phyloP scores from a whole-genome alignment of 2,888 invertebrate genomes.

The Drosophila dives region DNA sequence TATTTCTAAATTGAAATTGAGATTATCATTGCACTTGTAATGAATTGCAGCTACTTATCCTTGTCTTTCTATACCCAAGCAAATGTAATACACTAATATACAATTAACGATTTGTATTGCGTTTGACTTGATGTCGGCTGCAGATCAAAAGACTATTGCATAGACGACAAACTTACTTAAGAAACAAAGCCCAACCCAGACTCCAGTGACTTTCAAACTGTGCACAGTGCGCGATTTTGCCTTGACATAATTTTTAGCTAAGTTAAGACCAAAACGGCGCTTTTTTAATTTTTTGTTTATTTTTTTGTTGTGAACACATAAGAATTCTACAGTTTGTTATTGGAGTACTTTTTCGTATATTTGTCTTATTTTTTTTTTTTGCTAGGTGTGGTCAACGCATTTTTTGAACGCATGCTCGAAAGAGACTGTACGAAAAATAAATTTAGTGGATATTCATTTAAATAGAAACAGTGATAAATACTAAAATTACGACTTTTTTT shows the following conservation, averaged over 20 bases:
- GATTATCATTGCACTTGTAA: background rate
- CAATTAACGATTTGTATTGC: constrained; percentile 48
- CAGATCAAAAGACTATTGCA: constrained; percentile 61
- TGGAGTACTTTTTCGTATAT: constrained; percentile 42
- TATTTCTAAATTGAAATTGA: constrained; percentile 10
- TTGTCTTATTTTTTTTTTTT: constrained; percentile 20
- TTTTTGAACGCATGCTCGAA: constrained; percentile 23
- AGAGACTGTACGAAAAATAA: background rate
- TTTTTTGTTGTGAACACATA: constrained; percentile 59
- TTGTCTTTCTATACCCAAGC: constrained; percentile 18
- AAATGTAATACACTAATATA: constrained; percentile 3
- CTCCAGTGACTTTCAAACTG: constrained; percentile 70
- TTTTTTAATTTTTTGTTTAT: constrained; percentile 36
- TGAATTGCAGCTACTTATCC: background rate
- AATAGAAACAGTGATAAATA: background rate
- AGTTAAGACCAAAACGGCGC: constrained; percentile 50
- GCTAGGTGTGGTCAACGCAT: constrained; percentile 30
- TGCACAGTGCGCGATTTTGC: constrained; percentile 70
- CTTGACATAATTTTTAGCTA: constrained; percentile 60
- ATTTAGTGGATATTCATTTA: background rate
- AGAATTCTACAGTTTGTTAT: constrained; percentile 55
- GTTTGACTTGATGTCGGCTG: constrained; percentile 51
- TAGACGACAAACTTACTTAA: constrained; percentile 34
- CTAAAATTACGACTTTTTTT: background rate
- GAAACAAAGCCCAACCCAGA: constrained; percentile 42